Base-by-base conservation (phyloP, 2,888 invertebrate genomes). In the Epirrhoe tristata region DNA sequence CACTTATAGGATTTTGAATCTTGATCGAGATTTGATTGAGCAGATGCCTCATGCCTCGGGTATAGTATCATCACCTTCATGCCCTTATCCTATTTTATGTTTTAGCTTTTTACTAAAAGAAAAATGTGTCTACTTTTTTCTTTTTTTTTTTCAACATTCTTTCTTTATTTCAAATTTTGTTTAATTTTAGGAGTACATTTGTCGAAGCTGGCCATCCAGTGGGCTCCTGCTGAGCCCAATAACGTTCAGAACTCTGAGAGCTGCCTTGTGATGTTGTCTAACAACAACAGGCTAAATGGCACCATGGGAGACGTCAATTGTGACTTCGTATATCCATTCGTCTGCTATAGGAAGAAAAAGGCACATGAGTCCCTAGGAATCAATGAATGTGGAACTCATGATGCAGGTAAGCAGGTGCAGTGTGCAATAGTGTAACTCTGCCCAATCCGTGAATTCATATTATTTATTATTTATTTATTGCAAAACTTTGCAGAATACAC, bases 401-500 rank as follows among this genome's bases (percentile, higher is more conserved):
- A 83, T 62, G 14, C 34, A 36, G 70, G 72, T 69, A 55, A 59
- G 24, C 3, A 24, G 24, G 24, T 24, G 3, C 24, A 24, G 24
- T 24, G 24, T 24, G 24, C 24, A 24, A 24, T 24, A 24, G 3
- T n/a, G n/a, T n/a, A 24, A 24, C 24, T 3, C 24, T 24, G 24
- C 24, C 5, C 10, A 36, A 10, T 36, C 2, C 36, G 1, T 1
- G 36, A 36, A 36, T 24, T 24, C 24, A 36, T 36, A 10, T 36
- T 6, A 3, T 2, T 36, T 10, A 36, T 43, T 43, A 12, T 43
- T 60, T 31, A 43, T 32, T 16, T 46, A 32, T 24, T 58, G 48
- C 48, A 24, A 24, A 24, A 2, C 32, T 14, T 7, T 52, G 17
- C 74, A 88, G 88, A 70, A 36, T 88, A 88, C 67, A 51, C 0